phyloP scores from a whole-genome alignment of 2,888 invertebrate species.

The Amaurobius ferox region DNA sequence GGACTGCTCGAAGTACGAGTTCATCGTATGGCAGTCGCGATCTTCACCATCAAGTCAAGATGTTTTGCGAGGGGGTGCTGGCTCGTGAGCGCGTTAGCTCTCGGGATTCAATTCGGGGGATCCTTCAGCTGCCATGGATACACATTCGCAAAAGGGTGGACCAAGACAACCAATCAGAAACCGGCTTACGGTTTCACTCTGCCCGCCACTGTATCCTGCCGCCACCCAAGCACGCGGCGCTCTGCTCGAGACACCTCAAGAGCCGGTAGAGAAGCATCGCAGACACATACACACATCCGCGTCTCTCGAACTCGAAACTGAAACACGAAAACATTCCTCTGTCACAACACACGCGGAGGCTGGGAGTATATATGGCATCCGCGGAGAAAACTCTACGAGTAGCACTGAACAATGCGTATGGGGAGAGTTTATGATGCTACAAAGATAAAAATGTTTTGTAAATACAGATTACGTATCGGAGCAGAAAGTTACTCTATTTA shows the following conservation, averaged over 20 bases:
- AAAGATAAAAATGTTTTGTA: no score
- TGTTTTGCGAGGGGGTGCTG: slow-evolving; percentile 49
- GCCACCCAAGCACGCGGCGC: slow-evolving; percentile 53
- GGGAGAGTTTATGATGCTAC: no score
- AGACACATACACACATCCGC: background rate
- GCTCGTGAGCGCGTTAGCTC: slow-evolving; percentile 42
- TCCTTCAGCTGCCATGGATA: slow-evolving; percentile 68
- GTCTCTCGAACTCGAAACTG: background rate
- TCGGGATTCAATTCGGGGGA: slow-evolving; percentile 57
- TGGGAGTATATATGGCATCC: background rate
- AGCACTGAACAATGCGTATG: no score
- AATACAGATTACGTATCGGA: no score
- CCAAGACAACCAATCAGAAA: slow-evolving; percentile 62
- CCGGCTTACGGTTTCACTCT: slow-evolving; percentile 2
- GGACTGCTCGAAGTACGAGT: slow-evolving; percentile 97
- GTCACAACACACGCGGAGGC: background rate
- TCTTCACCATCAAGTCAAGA: slow-evolving; percentile 62
- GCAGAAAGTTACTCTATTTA: no score
- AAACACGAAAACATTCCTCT: background rate
- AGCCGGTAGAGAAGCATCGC: background rate
- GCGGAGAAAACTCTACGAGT: no score
- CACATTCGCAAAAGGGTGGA: slow-evolving; percentile 67
- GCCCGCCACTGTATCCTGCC: slow-evolving; percentile 62
- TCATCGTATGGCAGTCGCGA: slow-evolving; percentile 81
- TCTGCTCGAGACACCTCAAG: slow-evolving; percentile 22